A percentile compares a stretch with the other conserved stretches of the same genome.
These are phyloP conservation scores for Magallana nippona DNA, from an alignment of 2,888 invertebrate genomes.

Conservation along the genomic window DNA sequence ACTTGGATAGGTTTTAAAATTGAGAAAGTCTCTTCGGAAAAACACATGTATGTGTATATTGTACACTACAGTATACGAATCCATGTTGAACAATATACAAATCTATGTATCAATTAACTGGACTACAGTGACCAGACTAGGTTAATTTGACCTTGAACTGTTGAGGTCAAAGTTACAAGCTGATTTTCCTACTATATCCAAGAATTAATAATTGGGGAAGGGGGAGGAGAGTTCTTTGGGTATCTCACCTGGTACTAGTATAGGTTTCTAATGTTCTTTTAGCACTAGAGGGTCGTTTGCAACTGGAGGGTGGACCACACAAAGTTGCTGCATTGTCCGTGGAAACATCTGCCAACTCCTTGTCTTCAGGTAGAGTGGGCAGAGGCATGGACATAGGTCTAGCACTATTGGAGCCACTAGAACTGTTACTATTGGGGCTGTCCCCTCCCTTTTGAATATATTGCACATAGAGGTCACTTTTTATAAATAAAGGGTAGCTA, in stretches of 20 bases:
- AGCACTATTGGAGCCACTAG: slow-evolving; percentile 76
- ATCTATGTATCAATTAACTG: too few species aligned
- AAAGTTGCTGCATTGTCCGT: slow-evolving; percentile 45
- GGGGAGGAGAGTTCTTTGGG: too few species aligned
- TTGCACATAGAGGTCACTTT: slow-evolving; percentile 92
- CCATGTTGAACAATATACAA: too few species aligned
- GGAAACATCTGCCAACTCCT: slow-evolving; percentile 83
- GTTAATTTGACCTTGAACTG: too few species aligned
- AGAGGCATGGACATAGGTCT: slow-evolving; percentile 77
- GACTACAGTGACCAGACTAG: too few species aligned
- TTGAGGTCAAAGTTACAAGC: too few species aligned
- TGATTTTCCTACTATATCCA: background rate
- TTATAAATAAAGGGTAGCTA: slow-evolving; percentile 94
- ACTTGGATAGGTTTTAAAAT: background rate
- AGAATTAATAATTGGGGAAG: background rate
- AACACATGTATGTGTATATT: too few species aligned
- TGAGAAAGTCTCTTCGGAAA: background rate
- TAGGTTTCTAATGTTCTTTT: slow-evolving; percentile 54
- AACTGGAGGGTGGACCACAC: slow-evolving; percentile 57
- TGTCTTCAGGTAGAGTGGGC: slow-evolving; percentile 93
- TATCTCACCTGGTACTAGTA: slow-evolving; percentile 37
- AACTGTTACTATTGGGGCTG: slow-evolving; percentile 75
- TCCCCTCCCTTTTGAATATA: slow-evolving; percentile 77
- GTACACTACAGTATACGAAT: too few species aligned
- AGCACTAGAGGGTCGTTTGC: slow-evolving; percentile 50